A percentile compares a stretch with the other conserved stretches of the same genome.
These are phyloP conservation scores for Telmatochromis bifrenatus DNA, from an alignment of 2,113 vertebrate species.

Conservation along the genomic window DNA sequence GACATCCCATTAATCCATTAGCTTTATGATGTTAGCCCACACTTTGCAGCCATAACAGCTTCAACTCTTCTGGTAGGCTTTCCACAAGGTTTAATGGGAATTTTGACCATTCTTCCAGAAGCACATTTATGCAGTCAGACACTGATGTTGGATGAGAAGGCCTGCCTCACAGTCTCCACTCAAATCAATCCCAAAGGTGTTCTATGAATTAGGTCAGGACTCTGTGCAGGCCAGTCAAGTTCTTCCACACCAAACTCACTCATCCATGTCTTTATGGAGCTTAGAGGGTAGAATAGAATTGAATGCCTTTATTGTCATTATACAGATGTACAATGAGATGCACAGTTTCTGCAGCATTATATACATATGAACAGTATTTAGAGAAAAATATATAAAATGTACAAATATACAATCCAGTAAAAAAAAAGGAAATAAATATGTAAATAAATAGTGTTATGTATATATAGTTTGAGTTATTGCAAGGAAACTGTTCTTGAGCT, in stretches of 20 bases:
- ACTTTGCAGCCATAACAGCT: fast-evolving
- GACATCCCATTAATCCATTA: background rate
- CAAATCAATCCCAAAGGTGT: background rate
- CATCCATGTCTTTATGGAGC: fast-evolving
- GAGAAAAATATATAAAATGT: background rate
- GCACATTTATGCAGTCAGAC: background rate
- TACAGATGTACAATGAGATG: background rate
- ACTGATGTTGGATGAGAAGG: fast-evolving
- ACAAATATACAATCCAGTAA: background rate
- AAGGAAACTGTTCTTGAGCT: background rate
- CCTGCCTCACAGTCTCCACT: background rate
- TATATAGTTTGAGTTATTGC: background rate
- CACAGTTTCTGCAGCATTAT: background rate
- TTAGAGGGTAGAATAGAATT: background rate
- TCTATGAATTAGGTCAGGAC: background rate
- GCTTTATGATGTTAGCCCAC: background rate
- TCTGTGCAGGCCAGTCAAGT: background rate
- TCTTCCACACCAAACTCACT: background rate
- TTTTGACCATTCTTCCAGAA: background rate
- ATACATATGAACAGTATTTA: background rate
- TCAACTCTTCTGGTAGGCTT: background rate
- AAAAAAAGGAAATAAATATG: background rate
- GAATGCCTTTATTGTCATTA: background rate
- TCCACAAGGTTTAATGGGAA: background rate
- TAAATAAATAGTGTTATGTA: background rate